These are phyloP conservation scores for Synaphobranchus kaupii DNA, from an alignment of 2,797 vertebrate genomes.

Conservation along the genomic window DNA sequence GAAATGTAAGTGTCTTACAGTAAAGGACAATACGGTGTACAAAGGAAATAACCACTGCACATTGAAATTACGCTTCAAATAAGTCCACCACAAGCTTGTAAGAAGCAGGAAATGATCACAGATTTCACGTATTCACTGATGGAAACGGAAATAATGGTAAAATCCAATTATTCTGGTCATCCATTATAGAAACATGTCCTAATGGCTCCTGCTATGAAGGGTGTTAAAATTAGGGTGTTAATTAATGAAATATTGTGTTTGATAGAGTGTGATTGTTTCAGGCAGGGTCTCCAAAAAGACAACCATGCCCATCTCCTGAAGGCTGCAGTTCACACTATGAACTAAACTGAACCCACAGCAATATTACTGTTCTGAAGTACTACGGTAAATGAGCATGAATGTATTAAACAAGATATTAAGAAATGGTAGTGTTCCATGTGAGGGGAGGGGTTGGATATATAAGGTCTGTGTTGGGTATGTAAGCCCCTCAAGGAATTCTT, in stretches of 20 bases:
- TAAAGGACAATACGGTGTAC: background rate
- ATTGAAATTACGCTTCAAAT: conserved; percentile 35
- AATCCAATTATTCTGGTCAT: conserved; percentile 45
- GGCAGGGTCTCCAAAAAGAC: conserved; percentile 13
- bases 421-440: background rate
- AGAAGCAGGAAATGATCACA: conserved; percentile 22
- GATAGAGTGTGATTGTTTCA: conserved; percentile 25
- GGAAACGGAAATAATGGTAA: conserved; percentile 40
- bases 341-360: background rate
- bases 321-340: background rate
- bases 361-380: background rate
- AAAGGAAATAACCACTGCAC: background rate
- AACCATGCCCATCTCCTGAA: background rate
- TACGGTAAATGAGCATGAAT: background rate
- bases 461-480: background rate
- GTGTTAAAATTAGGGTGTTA: conserved; percentile 35
- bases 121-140: conserved; percentile 32
- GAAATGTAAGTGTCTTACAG: background rate
- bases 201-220: conserved; percentile 28
- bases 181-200: conserved; percentile 30
- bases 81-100: conserved; percentile 29
- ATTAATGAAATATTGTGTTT: conserved; percentile 30
- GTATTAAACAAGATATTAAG: background rate
- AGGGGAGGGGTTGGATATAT: background rate
- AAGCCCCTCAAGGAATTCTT: background rate